phyloP scores from a whole-genome alignment of 2,113 vertebrate genomes.

The Mungos mungo region DNA sequence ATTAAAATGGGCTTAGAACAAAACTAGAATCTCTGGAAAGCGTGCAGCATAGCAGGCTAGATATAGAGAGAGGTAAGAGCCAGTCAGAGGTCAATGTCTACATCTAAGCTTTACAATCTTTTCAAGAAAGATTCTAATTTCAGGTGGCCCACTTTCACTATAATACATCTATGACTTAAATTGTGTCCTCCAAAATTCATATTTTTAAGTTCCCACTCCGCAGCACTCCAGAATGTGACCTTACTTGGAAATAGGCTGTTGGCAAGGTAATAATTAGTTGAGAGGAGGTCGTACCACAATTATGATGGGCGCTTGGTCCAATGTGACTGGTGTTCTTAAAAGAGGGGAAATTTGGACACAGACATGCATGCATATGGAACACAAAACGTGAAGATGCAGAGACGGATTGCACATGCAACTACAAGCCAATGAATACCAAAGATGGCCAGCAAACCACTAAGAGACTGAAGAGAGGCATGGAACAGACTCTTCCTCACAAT shows the following conservation, averaged over 20 bases:
- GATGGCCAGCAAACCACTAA: neutral
- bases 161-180: neutral
- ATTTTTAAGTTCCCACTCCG: neutral
- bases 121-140: conserved; percentile 31
- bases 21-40: conserved; percentile 33
- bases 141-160: neutral
- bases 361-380: neutral
- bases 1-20: conserved; percentile 17
- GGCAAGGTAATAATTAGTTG: neutral
- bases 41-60: neutral
- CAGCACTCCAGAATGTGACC: neutral
- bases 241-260: neutral
- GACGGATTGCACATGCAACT: neutral
- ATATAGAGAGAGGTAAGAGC: neutral
- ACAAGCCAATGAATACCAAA: neutral
- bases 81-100: neutral
- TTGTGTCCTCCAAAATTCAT: neutral
- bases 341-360: neutral
- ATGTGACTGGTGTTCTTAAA: neutral
- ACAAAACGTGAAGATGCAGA: neutral
- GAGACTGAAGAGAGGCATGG: neutral
- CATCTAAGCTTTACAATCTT: neutral
- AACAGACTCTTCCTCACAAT: neutral
- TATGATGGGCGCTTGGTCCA: neutral
- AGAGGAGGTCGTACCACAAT: neutral